Evolutionary conservation across 2,888 invertebrate species (phyloP).

Genomic region (Pollenia griseotomentosa): DNA sequence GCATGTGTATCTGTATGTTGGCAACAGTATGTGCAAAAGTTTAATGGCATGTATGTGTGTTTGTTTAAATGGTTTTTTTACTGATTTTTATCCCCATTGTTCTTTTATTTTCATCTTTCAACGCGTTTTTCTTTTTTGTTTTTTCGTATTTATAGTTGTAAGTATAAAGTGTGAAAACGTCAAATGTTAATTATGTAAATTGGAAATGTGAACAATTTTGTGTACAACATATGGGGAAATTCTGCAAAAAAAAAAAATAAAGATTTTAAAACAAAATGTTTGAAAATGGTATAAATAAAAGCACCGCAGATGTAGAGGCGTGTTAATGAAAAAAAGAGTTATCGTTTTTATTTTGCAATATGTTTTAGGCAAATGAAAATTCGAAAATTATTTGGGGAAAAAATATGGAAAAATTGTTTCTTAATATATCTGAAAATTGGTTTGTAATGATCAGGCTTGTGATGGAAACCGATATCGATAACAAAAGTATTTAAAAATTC

Average conservation of each 20-base stretch:
- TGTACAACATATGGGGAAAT: slow-evolving; percentile 35
- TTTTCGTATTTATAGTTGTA: slow-evolving; percentile 11
- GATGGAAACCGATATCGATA: no score
- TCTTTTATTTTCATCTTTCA: slow-evolving; percentile 30
- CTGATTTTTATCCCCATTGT: slow-evolving; percentile 41
- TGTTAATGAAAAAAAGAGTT: neutral
- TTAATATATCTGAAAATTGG: no score
- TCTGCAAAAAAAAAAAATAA: slow-evolving; percentile 15
- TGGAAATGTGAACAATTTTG: slow-evolving; percentile 65
- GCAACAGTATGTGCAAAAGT: neutral
- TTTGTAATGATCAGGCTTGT: no score
- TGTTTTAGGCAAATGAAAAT: no score
- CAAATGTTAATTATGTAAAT: slow-evolving; percentile 78
- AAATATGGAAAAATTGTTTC: no score
- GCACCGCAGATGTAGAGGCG: no score
- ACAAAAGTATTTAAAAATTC: no score
- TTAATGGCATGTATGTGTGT: slow-evolving; percentile 30
- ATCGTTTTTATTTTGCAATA: neutral
- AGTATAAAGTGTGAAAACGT: slow-evolving; percentile 43
- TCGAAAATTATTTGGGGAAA: no score
- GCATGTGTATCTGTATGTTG: no score
- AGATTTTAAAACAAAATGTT: neutral
- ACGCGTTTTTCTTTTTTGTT: slow-evolving; percentile 4
- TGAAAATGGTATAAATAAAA: neutral
- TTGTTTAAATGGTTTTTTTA: slow-evolving; percentile 59